Conservation (phyloP, 2,797 vertebrate species). For the Psittacula derbiana region DNA sequence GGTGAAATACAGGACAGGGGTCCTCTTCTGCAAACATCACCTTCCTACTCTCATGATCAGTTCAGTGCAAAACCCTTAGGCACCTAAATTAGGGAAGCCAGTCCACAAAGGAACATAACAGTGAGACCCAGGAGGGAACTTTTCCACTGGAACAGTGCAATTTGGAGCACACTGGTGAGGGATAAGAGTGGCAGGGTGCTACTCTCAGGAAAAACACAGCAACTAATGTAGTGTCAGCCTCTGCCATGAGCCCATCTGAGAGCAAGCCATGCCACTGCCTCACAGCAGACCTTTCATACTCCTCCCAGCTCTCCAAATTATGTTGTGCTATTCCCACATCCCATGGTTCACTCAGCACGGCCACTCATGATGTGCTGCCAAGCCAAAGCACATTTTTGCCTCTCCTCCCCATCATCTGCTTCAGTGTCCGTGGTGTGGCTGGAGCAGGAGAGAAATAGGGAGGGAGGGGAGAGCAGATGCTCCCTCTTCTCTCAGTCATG, state of each 20-base stretch:
- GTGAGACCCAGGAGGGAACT: background rate
- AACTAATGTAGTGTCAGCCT: accelerated
- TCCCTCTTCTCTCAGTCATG: background rate
- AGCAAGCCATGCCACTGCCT: background rate
- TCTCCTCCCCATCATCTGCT: background rate
- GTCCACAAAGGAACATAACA: too few species aligned
- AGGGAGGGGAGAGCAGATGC: background rate
- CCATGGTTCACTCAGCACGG: accelerated
- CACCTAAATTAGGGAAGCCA: background rate
- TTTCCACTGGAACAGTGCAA: background rate
- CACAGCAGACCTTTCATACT: accelerated
- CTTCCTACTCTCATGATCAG: background rate
- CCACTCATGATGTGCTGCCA: background rate
- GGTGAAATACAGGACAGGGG: background rate
- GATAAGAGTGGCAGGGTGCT: background rate
- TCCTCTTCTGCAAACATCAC: background rate
- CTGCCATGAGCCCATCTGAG: accelerated
- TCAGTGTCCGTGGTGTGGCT: background rate
- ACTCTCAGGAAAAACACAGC: background rate
- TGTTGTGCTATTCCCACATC: background rate
- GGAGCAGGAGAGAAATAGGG: background rate
- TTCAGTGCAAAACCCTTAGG: background rate
- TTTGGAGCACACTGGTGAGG: background rate
- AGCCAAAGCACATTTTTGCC: accelerated
- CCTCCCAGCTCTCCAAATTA: background rate